phyloP scores from a whole-genome alignment of 2,797 vertebrate genomes.

The Zonotrichia albicollis region DNA sequence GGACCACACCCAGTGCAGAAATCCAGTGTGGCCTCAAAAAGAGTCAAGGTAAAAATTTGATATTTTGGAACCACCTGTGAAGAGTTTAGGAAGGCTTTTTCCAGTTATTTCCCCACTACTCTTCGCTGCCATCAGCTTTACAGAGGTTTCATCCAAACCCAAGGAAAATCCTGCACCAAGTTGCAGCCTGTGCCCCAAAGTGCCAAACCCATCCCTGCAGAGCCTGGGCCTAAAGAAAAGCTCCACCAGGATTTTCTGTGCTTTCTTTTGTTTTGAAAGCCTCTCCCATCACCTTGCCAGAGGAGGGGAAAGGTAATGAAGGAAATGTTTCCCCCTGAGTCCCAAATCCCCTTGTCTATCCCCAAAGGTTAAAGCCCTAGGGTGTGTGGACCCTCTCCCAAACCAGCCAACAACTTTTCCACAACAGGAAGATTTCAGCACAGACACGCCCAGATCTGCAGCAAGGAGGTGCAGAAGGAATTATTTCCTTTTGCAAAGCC shows the following conservation, averaged over 20 bases:
- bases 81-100: background rate
- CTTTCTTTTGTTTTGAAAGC: background rate
- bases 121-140: background rate
- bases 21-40: background rate
- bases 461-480: background rate
- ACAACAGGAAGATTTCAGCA: background rate
- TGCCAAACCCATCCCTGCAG: background rate
- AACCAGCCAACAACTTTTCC: background rate
- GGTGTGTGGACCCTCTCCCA: background rate
- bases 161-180: background rate
- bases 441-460: background rate
- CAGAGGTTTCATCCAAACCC: background rate
- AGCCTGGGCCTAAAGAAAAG: background rate
- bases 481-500: background rate
- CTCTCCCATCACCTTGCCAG: background rate
- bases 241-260: background rate
- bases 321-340: background rate
- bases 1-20: background rate
- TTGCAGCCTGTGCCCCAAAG: background rate
- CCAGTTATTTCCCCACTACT: background rate
- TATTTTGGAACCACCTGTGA: background rate
- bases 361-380: background rate
- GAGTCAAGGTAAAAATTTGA: background rate
- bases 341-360: too few species aligned
- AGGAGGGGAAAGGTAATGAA: background rate